Conservation (phyloP, 2,888 invertebrate species). For the Agriopis aurantiaria region DNA sequence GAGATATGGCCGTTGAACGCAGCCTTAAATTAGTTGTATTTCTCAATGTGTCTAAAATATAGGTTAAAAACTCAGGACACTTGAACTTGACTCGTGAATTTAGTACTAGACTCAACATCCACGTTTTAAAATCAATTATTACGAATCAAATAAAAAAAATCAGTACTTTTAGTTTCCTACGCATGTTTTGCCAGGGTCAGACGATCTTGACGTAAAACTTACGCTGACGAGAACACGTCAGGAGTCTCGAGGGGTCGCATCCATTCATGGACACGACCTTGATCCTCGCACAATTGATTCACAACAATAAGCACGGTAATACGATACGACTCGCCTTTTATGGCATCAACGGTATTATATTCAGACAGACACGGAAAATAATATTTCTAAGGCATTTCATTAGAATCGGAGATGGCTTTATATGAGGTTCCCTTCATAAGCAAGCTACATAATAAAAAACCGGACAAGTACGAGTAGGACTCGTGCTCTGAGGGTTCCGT, state of each 20-base stretch:
- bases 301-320: slow-evolving; percentile 42
- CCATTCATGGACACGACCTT: slow-evolving; percentile 42
- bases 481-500: too few relatives aligned
- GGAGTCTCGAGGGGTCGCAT: slow-evolving; percentile 33
- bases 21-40: too few relatives aligned
- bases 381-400: slow-evolving; percentile 37
- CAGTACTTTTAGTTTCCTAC: slow-evolving; percentile 6
- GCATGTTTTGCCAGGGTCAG: slow-evolving; percentile 31
- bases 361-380: slow-evolving; percentile 41
- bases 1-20: too few relatives aligned
- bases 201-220: slow-evolving; percentile 23
- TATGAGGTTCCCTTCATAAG: slow-evolving; percentile 38
- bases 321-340: slow-evolving; percentile 37
- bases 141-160: slow-evolving; percentile 3
- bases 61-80: too few relatives aligned
- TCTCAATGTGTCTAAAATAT: too few relatives aligned
- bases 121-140: neutral
- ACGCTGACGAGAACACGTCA: slow-evolving; percentile 33
- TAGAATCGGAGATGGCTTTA: slow-evolving; percentile 37
- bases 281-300: slow-evolving; percentile 41
- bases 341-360: slow-evolving; percentile 19
- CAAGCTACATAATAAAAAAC: slow-evolving; percentile 8
- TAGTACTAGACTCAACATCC: too few relatives aligned
- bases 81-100: too few relatives aligned
- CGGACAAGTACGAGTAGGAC: too few relatives aligned